Base-by-base conservation (phyloP, 2,797 vertebrate genomes). In the Cossypha caffra region DNA sequence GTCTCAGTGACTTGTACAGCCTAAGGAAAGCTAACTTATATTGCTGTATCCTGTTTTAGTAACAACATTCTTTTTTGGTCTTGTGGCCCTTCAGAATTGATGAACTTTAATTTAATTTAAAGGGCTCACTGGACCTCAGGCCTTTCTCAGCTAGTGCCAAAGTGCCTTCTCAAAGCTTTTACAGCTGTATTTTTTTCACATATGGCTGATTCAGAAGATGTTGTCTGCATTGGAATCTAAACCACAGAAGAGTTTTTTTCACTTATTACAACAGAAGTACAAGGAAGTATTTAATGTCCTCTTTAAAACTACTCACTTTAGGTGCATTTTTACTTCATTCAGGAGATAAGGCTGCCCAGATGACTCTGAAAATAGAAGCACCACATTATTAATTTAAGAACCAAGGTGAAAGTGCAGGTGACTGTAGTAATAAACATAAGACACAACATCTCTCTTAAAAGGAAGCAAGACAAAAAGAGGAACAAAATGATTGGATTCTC, bases 291-390 rank as follows among this genome's bases (percentile, higher is more conserved):
- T 92, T 94, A 64, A 74, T 51, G 4, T 31, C 23, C 15, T 29
- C 43, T 92, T 78, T 72, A 87, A 92, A 90, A 93, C 84, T 61
- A 58, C n/a, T 88, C 51, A 37, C 15, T 79, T 92, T 82, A 95
- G 37, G 42, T 57, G 19, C 47, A 37, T 76, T 89, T 93, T 83
- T 23, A n/a, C 91, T 87, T 94, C 18, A 62, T 31, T 86, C 52
- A 69, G 59, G 43, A 91, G 47, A 83, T 73, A 83, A 89, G 26
- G 14, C 25, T 71, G 24, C 10, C 40, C 15, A 38, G 20, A 71
- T 87, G 42, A 76, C 31, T 93, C 47, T 89, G 82, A 75, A 95
- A 93, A 85, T 82, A 33, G 47, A 61, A 89, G 16, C 12, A 80
- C 69, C n/a, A 64, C 31, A 50, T 14, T 26, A 82, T 62, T 91